Base-by-base conservation (phyloP, 30 jellyfish, hydroid and myxozoan genomes). In the Cassiopea andromeda region DNA sequence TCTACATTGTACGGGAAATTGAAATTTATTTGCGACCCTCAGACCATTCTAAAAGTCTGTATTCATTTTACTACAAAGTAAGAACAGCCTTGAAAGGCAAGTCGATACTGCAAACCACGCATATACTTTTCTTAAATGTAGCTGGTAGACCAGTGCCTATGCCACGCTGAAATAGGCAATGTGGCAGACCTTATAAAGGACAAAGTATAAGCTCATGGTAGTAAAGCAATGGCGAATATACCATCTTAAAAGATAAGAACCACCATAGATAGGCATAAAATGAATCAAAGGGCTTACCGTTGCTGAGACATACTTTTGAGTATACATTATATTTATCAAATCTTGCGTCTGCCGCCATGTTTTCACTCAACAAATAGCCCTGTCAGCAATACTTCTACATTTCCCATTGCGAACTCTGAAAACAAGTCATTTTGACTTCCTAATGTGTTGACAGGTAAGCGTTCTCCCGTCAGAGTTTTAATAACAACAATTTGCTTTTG, bases 301-400 rank as follows among this genome's bases (percentile, higher is more conserved):
- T 60, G 86, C 75, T 77, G 43, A 77, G 19, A 77, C 86, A 77
- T n/a, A 77, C 1, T 15, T 15, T 77, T 48, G 86, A 77, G 74
- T 77, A 77, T 1, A 17, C 15, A 27, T 57, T 77, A 69, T 77
- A 60, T 46, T 43, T 44, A 60, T 57, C 38, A 70, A 43, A 43
- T 70, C 79, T 27, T 6, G 15, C 15, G 12, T 70, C 79, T 70
- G 79, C 50, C 38, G 79, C 54, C 79, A 70, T 70, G 2, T 19
- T 70, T 6, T 3, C 12, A 54, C 12, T 54, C 64, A 54, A 54
- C 64, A 54, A 54, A 10, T 3, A 54, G 73, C 64, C 7, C 64
- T 10, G 64, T 54, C 64, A 54, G 64, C 64, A 10, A 10, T 54
- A 54, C 7, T 54, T 6, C 12, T 10, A 54, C 12, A 54, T 54